Evolutionary conservation across 2,888 invertebrate genomes (phyloP), one percentile per base, ranked within the genome.

Genomic region (Himalopsyche anomala): DNA sequence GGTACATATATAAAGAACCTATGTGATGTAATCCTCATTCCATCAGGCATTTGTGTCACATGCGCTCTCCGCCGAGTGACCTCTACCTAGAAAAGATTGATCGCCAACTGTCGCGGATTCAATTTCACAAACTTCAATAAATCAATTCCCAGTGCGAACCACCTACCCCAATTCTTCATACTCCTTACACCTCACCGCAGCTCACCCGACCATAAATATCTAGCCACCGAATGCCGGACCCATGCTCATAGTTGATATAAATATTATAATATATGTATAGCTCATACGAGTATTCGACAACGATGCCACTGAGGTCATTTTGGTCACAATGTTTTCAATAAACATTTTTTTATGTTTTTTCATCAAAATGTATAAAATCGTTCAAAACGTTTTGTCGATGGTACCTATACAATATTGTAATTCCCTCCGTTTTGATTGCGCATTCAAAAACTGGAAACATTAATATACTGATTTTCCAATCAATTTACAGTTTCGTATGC

Each of bases 71-170:
- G 5, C n/a, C 80, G 80, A 36, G 3, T 80, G 80, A 54, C 83
- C 56, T 85, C 80, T 45, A 82, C 36, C 54, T 69, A 51, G 5
- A 8, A 17, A 81, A 85, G 85, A 85, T 85, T 81, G 85, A 85
- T 85, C 51, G 83, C 83, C 85, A 80, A 83, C 80, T 83, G 85
- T 83, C 83, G 80, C 55, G 69, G 81, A 80, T 83, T 83, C 85
- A 85, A 85, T 85, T 83, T 80, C 85, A 85, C 40, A 56, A 83
- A 81, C 62, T 28, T 62, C 54, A 28, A 83, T 83, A 85, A 80
- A 85, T 85, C 85, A 85, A 83, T 56, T 81, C 80, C 80, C 80
- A 3, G 9, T n/a, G 62, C 62, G 62, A 15, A 62, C 62, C n/a
- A 62, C 62, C 62, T 28, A 62, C 62, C 62, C 62, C 62, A 19